phyloP scores from a whole-genome alignment of 2,113 vertebrate genomes.

The Sinocyclocheilus grahami region DNA sequence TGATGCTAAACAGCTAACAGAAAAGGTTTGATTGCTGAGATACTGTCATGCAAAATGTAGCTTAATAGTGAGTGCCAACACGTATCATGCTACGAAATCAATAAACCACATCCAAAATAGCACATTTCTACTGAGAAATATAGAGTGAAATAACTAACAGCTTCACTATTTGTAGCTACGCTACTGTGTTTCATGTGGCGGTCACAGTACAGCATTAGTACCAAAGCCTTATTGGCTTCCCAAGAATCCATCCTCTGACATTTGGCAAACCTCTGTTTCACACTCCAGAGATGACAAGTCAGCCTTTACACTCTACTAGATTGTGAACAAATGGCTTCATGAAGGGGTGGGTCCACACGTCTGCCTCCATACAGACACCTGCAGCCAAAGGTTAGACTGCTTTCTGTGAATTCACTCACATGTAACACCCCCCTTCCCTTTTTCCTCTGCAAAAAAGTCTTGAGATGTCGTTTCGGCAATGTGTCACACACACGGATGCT shows the following conservation, averaged over 20 bases:
- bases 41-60: background rate
- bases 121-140: background rate
- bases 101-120: background rate
- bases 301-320: constrained; percentile 39
- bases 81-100: background rate
- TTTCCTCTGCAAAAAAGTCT: background rate
- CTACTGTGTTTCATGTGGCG: background rate
- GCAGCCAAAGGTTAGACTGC: constrained; percentile 37
- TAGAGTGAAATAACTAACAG: background rate
- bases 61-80: background rate
- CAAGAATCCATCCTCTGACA: constrained; percentile 44
- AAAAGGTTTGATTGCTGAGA: background rate
- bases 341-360: background rate
- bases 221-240: constrained; percentile 25
- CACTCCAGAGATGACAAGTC: constrained; percentile 48
- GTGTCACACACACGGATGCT: background rate
- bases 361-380: background rate
- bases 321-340: constrained; percentile 46
- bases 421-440: background rate
- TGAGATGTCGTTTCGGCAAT: background rate
- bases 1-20: no score
- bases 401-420: background rate
- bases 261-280: constrained; percentile 56
- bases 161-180: background rate
- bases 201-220: constrained; percentile 5